Base-by-base conservation (phyloP, 2,797 vertebrate genomes). In the Clarias laeviceps region DNA sequence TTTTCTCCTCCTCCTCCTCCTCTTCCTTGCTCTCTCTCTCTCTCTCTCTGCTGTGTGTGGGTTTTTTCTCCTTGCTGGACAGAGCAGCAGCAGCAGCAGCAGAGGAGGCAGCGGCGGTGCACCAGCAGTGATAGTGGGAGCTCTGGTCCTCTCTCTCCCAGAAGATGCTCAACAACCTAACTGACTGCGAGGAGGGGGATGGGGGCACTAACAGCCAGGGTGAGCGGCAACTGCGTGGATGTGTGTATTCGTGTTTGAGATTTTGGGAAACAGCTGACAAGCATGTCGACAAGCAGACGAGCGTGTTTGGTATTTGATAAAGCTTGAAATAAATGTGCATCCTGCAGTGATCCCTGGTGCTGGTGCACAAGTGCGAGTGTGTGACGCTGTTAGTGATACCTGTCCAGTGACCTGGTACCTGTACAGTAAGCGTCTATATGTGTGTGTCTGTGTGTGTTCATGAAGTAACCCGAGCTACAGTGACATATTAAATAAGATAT, bases 151-250 rank as follows among this genome's bases (percentile, higher is more conserved):
- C 70, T 24, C 65, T 85, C 82, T 82, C 84, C 90, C 93, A 95
- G 94, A 96, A 98, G 84, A 98, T 97, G 97, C 96, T 97, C 59
- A 98, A 97, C 96, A 97, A 96, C 95, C 94, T 98, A 95, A 96
- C 94, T 62, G 97, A 98, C 93, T 93, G 96, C 66, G 97, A 97
- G 92, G 97, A 98, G 89, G 97, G 95, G 91, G 97, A 98, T 87
- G 97, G 96, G 93, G 97, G 96, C 91, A 94, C 96, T 92, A 97
- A 95, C 94, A 95, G 92, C 87, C 97, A 96, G 92, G 97, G 97
- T 98, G 95, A 97, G 97, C 95, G 89, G 92, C 64, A 72, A 84
- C 82, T 74, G 79, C 61, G 2, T 70, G 32, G 20, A 24, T 86
- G 45, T 32, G n/a, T 73, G 24, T 50, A 11, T 64, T 24, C 45